Evolutionary conservation across 2,797 vertebrate genomes (phyloP), one percentile per base, ranked within the genome.

Genomic region (Echeneis naucrates): DNA sequence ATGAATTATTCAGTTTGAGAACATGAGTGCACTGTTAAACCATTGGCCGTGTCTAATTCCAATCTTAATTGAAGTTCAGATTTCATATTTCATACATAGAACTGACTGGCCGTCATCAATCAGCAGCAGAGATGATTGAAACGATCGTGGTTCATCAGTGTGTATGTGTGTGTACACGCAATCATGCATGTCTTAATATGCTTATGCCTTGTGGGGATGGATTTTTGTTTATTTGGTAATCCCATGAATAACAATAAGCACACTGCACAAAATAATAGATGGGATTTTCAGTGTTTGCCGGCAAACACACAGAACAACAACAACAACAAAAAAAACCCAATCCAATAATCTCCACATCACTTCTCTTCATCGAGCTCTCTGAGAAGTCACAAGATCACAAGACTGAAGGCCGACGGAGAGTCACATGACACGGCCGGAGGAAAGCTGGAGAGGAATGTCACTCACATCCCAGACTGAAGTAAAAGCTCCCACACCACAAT

Each of bases 211-310:
- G 35, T 33, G 53, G 24, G 24, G 26, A 12, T n/a, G 27, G 10
- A 23, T 8, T 61, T 55, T 56, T 59, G 23, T 64, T 44, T 50
- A 53, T 78, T 87, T 80, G 57, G 73, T 63, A 71, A 63, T 57
- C 7, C 38, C 16, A 78, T 88, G 73, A 82, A 82, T 87, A 85
- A 75, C 78, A 85, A 82, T 72, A 50, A 78, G 62, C 26, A 23
- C n/a, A 8, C 5, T 54, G 48, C 52, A 59, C 48, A 64, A 65
- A 53, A 64, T 67, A 53, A 73, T 40, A 69, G 52, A 82, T 61
- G 75, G 72, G 14, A 27, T 54, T 70, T 71, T 74, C 40, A 61
- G 21, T 61, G 54, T 45, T 53, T 27, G 65, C 66, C 64, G 64
- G 53, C 58, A 59, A 50, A 40, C 51, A 16, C 17, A 26, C 48